Evolutionary conservation across 2,113 vertebrate genomes (phyloP), one percentile per base, ranked within the genome.

Genomic region (Heloderma charlesbogerti): DNA sequence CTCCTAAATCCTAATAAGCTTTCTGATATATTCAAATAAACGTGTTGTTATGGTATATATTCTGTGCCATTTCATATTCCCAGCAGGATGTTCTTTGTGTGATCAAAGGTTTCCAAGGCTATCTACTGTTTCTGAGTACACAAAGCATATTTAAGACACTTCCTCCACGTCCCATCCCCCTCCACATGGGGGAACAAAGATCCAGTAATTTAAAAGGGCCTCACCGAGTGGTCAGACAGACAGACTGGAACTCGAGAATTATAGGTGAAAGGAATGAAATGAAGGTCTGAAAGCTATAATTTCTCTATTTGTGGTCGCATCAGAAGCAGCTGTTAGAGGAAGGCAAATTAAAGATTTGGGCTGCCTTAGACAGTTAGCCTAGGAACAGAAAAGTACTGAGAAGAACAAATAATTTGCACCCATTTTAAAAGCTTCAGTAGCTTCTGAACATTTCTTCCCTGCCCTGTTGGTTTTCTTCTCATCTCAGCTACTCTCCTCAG

Each of bases 161-260:
- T n/a, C 81, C 48, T 78, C 29, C 25, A 18, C 43, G 40, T 81
- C 84, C 93, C 25, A 92, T 77, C 88, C 91, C 60, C 90, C 92
- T 95, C 8, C 13, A 0, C 78, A 94, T 96, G 40, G 80, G 10
- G 37, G 45, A 29, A 74, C 12, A 10, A n/a, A 97, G 92, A 94
- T 89, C 79, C 92, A 93, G 92, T 97, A 97, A 97, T 97, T 98
- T 95, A 95, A 98, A 94, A 97, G 96, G 95, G 89, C 91, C 93
- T 95, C 93, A 95, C 96, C 94, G 96, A 97, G 96, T 94, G 95
- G 96, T 96, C 96, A 98, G 98, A 98, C 97, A 97, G 98, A 98
- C 98, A 97, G 96, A 96, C 96, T 97, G 96, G 97, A 97, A 97
- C 95, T 97, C 88, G 88, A 94, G 95, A 96, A 97, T 98, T 98